Evolutionary conservation across 2,797 vertebrate species (phyloP), one percentile per base, ranked within the genome.

Genomic region (Selene dorsalis): DNA sequence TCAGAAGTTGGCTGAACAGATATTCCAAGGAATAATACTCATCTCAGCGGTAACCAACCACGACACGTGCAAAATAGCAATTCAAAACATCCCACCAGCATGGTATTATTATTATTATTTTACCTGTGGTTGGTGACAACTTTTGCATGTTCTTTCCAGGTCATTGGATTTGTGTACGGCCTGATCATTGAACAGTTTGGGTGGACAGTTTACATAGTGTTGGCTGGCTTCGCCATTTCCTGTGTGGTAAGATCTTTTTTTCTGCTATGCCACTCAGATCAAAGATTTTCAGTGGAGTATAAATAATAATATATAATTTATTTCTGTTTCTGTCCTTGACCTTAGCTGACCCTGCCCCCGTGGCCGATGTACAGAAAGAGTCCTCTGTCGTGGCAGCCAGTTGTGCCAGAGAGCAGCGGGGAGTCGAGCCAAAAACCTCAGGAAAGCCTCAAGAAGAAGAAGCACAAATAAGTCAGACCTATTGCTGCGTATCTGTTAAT

Each of bases 1-100:
- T 77, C 98, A 99, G 91, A 98, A 99, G 79, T 84, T 99, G 88
- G 97, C 98, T 7, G 98, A 99, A 88, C 98, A 98, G 93, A 99
- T 99, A 88, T 99, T 99, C 92, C 98, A 99, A 88, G 97, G 97
- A 58, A 96, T 99, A 80, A 98, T 99, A 82, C 95, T 99, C 45
- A 94, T 97, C 82, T 99, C 97, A 88, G 98, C 98, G 83, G 98
- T 99, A 95, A 96, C 87, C 93, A 91, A 56, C 5, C 2, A 59
- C 35, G 59, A 84, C 39, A 56, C 6, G 24, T 4, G 6, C 26
- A 30, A 55, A 41, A 0, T 0, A 63, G 9, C 17, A 1, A 69
- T 58, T 56, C 12, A 32, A 50, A 69, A 22, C 30, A 52, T 47
- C 0, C 12, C 9, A 9, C 8, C 11, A 0, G 0, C 4, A 32